Evolutionary conservation across 2,888 invertebrate species (phyloP), one percentile per base, ranked within the genome.

Genomic region (Amphipyra tragopoginis): DNA sequence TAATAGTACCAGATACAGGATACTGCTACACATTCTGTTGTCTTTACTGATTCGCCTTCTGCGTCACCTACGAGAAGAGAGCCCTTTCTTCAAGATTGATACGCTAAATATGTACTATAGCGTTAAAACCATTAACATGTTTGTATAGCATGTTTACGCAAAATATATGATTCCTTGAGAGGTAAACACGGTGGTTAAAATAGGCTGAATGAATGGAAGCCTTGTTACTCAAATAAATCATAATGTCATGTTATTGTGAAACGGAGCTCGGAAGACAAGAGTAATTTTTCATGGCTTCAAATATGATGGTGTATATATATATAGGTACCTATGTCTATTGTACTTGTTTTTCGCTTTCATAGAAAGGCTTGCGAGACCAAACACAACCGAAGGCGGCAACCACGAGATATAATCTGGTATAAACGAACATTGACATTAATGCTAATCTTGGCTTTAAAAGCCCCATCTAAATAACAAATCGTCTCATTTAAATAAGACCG

Each of bases 211-310:
- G 33, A 47, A 47, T 33, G 33, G 34, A 1, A 15, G 36, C 44
- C 13, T 36, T 53, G 45, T 45, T 54, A 29, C 8, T 56, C 29
- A 29, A 56, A 62, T 62, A 42, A 56, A 62, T 62, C 62, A 62
- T 47, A 8, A 36, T 51, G 45, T 40, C 51, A 21, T 52, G 51
- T 51, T 56, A 43, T 51, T 47, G 50, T 45, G 40, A 42, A 8
- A 7, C 34, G 11, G 33, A 33, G 48, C 15, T 49, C 15, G 36
- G 29, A 21, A 42, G 33, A 48, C 55, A 42, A 21, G 34, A 49
- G 40, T 54, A 11, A 62, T 55, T 44, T 45, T 40, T 45, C 45
- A 47, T 39, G 14, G 44, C 9, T 51, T 44, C n/a, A 34, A 40
- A 50, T 11, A 57, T 38, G 38, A n/a, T 50, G 43, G 44, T 39